A percentile compares a stretch with the other conserved stretches of the same genome.
Evolutionary conservation across 1,140 invertebrate species (phyloP).

Genomic region (Bombus ignitus): DNA sequence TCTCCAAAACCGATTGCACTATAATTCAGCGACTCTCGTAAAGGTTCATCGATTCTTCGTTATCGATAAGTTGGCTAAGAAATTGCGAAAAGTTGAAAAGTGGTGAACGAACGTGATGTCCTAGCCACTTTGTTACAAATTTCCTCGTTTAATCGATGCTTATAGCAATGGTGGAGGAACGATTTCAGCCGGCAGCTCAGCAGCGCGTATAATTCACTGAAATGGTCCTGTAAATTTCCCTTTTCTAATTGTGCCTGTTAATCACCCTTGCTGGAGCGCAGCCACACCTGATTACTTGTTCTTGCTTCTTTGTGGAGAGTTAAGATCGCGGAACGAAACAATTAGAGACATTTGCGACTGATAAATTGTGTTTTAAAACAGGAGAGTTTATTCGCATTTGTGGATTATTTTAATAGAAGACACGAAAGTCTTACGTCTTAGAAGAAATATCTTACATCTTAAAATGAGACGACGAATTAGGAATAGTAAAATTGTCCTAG

Average conservation of each 20-base stretch:
- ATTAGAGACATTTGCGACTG: neutral
- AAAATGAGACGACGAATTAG: too few relatives aligned
- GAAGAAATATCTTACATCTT: too few relatives aligned
- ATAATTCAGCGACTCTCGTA: neutral
- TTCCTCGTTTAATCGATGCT: neutral
- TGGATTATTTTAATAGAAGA: neutral
- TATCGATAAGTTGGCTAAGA: neutral
- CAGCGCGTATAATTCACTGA: neutral
- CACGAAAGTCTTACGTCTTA: neutral
- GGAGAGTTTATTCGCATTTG: neutral
- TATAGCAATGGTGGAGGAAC: neutral
- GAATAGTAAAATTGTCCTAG: too few relatives aligned
- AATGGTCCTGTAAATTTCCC: neutral
- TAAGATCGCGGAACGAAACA: neutral
- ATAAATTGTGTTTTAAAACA: neutral
- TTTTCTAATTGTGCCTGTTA: slow-evolving; percentile 1
- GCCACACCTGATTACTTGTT: neutral
- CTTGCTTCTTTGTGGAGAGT: neutral
- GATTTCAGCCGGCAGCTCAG: too few relatives aligned
- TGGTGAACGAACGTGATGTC: neutral
- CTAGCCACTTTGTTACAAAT: neutral
- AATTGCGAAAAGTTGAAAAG: neutral
- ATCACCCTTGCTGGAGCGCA: neutral
- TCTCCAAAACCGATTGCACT: neutral
- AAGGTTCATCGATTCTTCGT: slow-evolving; percentile 17